A percentile compares a stretch with the other conserved stretches of the same genome.
phyloP scores from a whole-genome alignment of 1,140 invertebrate genomes.

The Tribolium castaneum region DNA sequence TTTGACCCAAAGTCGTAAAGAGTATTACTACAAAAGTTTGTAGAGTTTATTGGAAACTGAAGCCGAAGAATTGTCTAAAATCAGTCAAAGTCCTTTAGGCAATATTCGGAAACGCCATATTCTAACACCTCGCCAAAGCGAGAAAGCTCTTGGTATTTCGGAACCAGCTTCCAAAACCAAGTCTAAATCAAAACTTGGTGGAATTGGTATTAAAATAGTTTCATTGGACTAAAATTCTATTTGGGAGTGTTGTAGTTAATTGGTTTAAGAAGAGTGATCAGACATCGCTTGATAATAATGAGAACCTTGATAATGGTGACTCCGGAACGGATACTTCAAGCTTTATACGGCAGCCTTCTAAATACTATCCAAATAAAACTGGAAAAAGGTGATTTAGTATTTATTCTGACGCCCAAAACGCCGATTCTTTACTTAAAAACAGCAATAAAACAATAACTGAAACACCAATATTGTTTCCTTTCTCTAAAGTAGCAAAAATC shows the following conservation, averaged over 20 bases:
- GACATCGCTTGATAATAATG: constrained; percentile 64
- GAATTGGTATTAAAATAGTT: constrained; percentile 70
- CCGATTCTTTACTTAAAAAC: too few relatives aligned
- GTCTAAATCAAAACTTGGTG: constrained; percentile 69
- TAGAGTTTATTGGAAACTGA: constrained; percentile 86
- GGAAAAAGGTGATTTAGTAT: constrained; percentile 45
- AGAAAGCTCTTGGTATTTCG: constrained; percentile 72
- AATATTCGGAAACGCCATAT: constrained; percentile 79
- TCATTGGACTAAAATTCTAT: neutral
- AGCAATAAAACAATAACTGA: too few relatives aligned
- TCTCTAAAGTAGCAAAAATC: too few relatives aligned
- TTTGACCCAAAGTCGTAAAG: neutral
- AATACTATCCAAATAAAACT: constrained; percentile 55
- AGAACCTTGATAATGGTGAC: constrained; percentile 71
- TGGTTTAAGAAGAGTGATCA: constrained; percentile 74
- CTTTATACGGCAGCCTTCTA: constrained; percentile 65
- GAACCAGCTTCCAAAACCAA: constrained; percentile 64
- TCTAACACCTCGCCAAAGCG: constrained; percentile 83
- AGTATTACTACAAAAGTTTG: constrained; percentile 48
- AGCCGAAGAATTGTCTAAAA: constrained; percentile 75
- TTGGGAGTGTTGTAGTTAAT: constrained; percentile 68
- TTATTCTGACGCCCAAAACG: too few relatives aligned
- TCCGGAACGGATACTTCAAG: constrained; percentile 69
- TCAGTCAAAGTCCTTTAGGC: constrained; percentile 81
- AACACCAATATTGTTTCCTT: too few relatives aligned